Evolutionary conservation across 2,797 vertebrate species (phyloP).

Genomic region (Phalanger gymnotis): DNA sequence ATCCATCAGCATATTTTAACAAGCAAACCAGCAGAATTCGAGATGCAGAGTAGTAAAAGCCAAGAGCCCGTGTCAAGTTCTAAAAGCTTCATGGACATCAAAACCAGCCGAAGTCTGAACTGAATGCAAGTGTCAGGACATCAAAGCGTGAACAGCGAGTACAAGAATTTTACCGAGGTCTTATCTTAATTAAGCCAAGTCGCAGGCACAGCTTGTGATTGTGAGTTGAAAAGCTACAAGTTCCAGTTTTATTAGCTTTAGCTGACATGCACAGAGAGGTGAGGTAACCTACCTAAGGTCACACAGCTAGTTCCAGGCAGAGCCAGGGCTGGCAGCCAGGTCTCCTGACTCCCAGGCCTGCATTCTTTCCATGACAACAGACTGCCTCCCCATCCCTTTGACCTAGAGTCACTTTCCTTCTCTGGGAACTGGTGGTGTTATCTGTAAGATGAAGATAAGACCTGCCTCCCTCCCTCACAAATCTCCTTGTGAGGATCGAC

Average conservation of each 20-base stretch:
- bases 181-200: slow-evolving; percentile 82
- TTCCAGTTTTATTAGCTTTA: slow-evolving; percentile 75
- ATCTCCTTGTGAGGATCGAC: not conserved
- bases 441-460: slow-evolving; percentile 9
- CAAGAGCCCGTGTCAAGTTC: slow-evolving; percentile 58
- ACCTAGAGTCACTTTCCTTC: not conserved
- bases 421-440: slow-evolving; percentile 29
- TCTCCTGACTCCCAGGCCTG: slow-evolving; percentile 41
- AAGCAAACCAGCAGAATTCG: slow-evolving; percentile 68
- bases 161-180: slow-evolving; percentile 61
- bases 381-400: not conserved
- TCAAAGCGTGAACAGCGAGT: slow-evolving; percentile 68
- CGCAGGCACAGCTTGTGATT: slow-evolving; percentile 46
- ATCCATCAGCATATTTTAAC: slow-evolving; percentile 66
- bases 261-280: slow-evolving; percentile 72
- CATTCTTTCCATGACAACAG: not conserved
- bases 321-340: slow-evolving; percentile 25
- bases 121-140: slow-evolving; percentile 58
- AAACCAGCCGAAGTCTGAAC: slow-evolving; percentile 55
- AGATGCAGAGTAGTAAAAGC: slow-evolving; percentile 58
- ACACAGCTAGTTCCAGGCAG: slow-evolving; percentile 64
- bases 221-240: slow-evolving; percentile 67
- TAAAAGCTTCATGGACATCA: slow-evolving; percentile 64
- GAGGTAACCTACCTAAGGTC: slow-evolving; percentile 75
- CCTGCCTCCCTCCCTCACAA: not conserved